phyloP scores from a whole-genome alignment of 2,888 invertebrate species.

The Neuroscelio doddi region DNA sequence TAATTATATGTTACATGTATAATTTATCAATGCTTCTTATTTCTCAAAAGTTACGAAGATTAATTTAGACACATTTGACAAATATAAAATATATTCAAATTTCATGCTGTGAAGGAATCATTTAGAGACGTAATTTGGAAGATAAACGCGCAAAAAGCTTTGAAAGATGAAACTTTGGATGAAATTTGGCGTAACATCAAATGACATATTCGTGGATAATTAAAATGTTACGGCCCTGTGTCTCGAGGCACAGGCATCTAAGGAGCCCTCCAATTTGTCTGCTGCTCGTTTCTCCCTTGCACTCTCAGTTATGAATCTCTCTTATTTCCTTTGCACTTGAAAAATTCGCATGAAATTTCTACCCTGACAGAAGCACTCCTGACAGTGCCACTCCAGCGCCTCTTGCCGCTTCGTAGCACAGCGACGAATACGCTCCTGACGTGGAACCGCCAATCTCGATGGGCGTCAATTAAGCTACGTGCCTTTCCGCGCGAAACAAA shows the following conservation, averaged over 20 bases:
- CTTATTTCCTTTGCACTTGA: conserved; percentile 49
- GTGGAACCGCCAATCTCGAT: conserved; percentile 13
- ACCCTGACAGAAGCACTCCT: conserved; percentile 27
- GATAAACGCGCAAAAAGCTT: no score
- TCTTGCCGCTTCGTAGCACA: conserved; percentile 12
- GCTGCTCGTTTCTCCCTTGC: conserved; percentile 13
- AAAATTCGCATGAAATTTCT: conserved; percentile 51
- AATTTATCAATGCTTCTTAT: no score
- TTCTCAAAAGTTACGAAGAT: no score
- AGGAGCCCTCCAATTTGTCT: conserved; percentile 19
- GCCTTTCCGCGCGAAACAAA: conserved; percentile 10
- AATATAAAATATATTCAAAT: no score
- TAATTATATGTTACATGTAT: no score
- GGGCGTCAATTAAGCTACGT: conserved; percentile 13
- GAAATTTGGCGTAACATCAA: conserved; percentile 5
- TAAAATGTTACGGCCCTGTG: conserved; percentile 9
- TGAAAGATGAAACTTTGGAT: neutral
- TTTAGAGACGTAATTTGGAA: no score
- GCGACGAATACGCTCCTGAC: conserved; percentile 7
- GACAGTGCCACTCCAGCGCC: conserved; percentile 24
- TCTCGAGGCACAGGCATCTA: conserved; percentile 2
- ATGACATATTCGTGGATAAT: conserved; percentile 14
- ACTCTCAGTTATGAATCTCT: conserved; percentile 6
- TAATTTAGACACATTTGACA: no score
- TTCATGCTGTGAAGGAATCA: conserved; percentile 27